Conservation (phyloP, 2,113 vertebrate genomes). For the Himantopus leucocephalus region DNA sequence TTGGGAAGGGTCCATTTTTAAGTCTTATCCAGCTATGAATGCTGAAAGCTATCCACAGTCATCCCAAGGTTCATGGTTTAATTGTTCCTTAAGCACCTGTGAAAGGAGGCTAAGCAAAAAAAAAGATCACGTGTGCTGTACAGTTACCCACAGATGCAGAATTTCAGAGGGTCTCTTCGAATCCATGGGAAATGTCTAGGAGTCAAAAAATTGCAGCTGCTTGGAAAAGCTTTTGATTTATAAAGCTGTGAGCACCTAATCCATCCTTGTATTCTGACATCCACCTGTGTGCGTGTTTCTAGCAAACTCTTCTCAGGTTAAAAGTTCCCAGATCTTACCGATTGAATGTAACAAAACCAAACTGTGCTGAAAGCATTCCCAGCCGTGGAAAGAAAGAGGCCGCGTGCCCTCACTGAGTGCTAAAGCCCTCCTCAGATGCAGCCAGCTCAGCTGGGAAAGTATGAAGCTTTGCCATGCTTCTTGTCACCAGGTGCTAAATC, state of each 20-base stretch:
- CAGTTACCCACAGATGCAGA: not conserved
- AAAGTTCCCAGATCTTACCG: not conserved
- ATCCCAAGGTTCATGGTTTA: not conserved
- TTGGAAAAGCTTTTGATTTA: not conserved
- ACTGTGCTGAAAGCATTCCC: not conserved
- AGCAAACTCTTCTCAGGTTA: not conserved
- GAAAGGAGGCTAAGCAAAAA: not conserved
- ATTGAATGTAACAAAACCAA: not conserved
- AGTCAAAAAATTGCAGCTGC: not conserved
- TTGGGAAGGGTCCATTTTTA: not conserved
- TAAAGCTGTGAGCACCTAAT: not conserved
- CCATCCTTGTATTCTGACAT: not conserved
- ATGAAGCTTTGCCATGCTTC: not conserved
- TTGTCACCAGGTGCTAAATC: not conserved
- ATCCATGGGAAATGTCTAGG: not conserved
- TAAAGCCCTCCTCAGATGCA: not conserved
- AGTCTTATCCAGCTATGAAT: not conserved
- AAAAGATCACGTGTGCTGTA: not conserved
- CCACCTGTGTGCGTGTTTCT: not conserved
- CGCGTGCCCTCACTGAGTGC: not conserved
- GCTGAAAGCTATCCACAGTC: not conserved
- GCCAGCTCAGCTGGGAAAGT: not conserved
- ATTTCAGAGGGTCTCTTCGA: not conserved
- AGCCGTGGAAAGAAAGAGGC: not conserved
- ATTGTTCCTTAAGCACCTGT: not conserved